phyloP scores from a whole-genome alignment of 2,113 vertebrate genomes.

The Oncorhynchus nerka region DNA sequence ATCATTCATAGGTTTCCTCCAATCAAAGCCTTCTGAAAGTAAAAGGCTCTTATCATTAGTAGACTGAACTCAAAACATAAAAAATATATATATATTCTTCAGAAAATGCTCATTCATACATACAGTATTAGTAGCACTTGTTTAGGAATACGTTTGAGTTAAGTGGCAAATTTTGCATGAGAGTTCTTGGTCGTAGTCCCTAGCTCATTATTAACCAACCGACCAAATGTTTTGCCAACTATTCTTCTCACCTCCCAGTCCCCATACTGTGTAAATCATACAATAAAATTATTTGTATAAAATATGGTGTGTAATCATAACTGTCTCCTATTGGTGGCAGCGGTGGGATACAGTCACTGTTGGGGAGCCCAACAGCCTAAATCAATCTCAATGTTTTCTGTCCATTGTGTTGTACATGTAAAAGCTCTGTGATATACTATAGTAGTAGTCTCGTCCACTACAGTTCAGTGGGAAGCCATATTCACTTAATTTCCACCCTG shows the following conservation, averaged over 20 bases:
- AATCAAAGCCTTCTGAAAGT: not conserved
- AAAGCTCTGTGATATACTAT: no score
- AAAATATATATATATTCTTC: no score
- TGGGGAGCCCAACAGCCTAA: no score
- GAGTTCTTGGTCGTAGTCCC: not conserved
- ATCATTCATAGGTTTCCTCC: not conserved
- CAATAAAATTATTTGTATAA: constrained; percentile 62
- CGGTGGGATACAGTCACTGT: no score
- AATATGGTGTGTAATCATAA: constrained; percentile 18
- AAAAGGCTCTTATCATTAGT: not conserved
- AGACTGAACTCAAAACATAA: constrained; percentile 20
- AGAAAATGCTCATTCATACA: constrained; percentile 8
- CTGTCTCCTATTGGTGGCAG: not conserved
- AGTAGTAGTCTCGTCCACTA: no score
- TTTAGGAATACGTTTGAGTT: not conserved
- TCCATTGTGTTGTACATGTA: no score
- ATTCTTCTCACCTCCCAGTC: constrained; percentile 31
- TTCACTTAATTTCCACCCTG: no score
- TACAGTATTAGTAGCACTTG: constrained; percentile 17
- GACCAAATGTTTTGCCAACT: not conserved
- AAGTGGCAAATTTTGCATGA: no score
- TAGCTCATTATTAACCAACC: constrained; percentile 31
- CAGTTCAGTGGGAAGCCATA: no score
- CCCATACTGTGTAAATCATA: constrained; percentile 50
- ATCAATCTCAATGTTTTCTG: no score